These are phyloP conservation scores for Brachyalestes nurse DNA, from an alignment of 2,797 vertebrate species.

Conservation along the genomic window DNA sequence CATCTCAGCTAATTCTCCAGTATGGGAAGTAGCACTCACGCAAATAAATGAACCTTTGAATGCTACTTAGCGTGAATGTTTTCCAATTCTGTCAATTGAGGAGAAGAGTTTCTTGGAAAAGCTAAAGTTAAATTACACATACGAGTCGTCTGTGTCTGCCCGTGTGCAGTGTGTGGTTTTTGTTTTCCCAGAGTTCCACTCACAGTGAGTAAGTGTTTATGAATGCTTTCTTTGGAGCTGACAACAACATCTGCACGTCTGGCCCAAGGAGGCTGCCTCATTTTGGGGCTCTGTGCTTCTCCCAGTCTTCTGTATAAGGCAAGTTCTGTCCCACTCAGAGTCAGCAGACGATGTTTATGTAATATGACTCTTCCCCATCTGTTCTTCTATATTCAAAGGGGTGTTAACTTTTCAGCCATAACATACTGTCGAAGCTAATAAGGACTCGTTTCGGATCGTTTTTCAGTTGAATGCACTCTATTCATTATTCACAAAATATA, in stretches of 20 bases:
- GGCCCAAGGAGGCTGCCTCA: conserved; percentile 49
- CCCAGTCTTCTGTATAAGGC: conserved; percentile 46
- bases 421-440: conserved; percentile 4
- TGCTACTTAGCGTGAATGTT: conserved; percentile 31
- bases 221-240: conserved; percentile 37
- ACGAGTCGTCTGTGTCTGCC: not conserved
- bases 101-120: conserved; percentile 24
- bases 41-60: conserved; percentile 28
- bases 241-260: conserved; percentile 38
- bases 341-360: conserved; percentile 54
- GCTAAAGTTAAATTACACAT: not conserved
- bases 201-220: conserved; percentile 46
- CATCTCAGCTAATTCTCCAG: conserved; percentile 12
- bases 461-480: not conserved
- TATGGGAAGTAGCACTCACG: conserved; percentile 4
- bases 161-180: conserved; percentile 2
- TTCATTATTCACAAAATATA: not conserved
- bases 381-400: conserved; percentile 15
- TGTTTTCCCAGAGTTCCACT: not conserved
- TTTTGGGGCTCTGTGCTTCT: conserved; percentile 31
- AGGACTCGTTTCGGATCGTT: not conserved
- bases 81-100: conserved; percentile 26
- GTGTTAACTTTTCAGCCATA: not conserved
- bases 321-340: conserved; percentile 46
- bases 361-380: conserved; percentile 47